These are phyloP conservation scores for Parnassius apollo DNA, from an alignment of 2,888 invertebrate species.

Conservation along the genomic window DNA sequence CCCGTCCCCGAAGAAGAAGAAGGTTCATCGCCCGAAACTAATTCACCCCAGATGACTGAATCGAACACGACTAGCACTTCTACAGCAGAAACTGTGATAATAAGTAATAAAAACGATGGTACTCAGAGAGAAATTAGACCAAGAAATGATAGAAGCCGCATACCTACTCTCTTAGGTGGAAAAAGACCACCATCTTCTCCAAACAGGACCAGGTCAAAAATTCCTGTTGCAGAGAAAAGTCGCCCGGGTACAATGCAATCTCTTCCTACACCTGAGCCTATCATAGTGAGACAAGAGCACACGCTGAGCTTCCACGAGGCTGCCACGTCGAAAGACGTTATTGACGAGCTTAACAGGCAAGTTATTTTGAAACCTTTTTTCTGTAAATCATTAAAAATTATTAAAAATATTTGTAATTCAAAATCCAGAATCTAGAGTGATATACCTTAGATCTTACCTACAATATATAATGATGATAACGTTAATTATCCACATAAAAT, in stretches of 20 bases:
- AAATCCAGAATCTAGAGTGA: no score
- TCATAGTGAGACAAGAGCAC: constrained; percentile 78
- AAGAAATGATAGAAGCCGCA: constrained; percentile 79
- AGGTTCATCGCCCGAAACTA: constrained; percentile 73
- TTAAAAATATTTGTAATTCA: no score
- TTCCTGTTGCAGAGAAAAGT: constrained; percentile 62
- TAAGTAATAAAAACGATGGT: constrained; percentile 80
- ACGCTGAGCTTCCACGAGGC: constrained; percentile 87
- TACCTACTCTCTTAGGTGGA: constrained; percentile 75
- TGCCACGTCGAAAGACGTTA: constrained; percentile 88
- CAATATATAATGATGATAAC: no score
- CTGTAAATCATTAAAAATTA: no score
- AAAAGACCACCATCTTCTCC: constrained; percentile 75
- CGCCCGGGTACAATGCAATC: constrained; percentile 43
- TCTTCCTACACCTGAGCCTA: constrained; percentile 50
- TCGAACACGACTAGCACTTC: constrained; percentile 85
- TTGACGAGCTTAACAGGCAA: constrained; percentile 85
- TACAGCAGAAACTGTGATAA: constrained; percentile 86
- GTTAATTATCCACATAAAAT: no score
- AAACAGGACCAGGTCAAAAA: constrained; percentile 61
- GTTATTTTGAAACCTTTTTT: constrained; percentile 8
- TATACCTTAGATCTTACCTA: no score
- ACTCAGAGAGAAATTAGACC: constrained; percentile 59
- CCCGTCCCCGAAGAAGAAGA: constrained; percentile 85
- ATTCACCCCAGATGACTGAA: constrained; percentile 83